phyloP scores from a whole-genome alignment of 2,888 invertebrate species.

The Hetaerina titia region DNA sequence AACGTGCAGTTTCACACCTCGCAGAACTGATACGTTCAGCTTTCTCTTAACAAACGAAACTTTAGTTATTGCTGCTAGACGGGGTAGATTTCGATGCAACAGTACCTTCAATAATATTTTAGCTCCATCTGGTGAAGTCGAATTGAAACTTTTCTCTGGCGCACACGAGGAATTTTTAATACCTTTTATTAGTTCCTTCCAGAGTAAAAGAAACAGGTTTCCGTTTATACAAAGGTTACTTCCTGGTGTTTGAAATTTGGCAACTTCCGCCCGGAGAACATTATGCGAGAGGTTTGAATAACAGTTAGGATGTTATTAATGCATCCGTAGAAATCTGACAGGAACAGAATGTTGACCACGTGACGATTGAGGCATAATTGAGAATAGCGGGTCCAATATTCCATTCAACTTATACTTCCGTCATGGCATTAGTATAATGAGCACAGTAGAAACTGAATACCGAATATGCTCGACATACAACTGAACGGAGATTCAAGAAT shows the following conservation, averaged over 20 bases:
- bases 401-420: conserved; percentile 26
- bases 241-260: conserved; percentile 27
- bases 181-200: background rate
- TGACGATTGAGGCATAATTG: background rate
- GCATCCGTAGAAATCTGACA: conserved; percentile 22
- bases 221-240: background rate
- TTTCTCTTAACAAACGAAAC: too few species aligned
- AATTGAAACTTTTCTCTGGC: background rate
- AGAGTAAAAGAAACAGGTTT: background rate
- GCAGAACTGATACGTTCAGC: too few species aligned
- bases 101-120: too few species aligned
- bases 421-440: conserved; percentile 32
- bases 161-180: background rate
- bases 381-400: conserved; percentile 5
- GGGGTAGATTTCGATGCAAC: too few species aligned
- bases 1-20: too few species aligned
- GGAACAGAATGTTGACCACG: conserved; percentile 27
- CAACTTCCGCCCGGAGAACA: background rate
- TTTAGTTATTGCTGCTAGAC: too few species aligned
- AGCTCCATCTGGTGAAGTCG: too few species aligned
- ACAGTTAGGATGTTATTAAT: conserved; percentile 32
- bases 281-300: background rate
- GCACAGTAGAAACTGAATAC: background rate
- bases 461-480: background rate
- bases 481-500: background rate